Evolutionary conservation across 2,888 invertebrate species (phyloP), one percentile per base, ranked within the genome.

Genomic region (Sphaeridia pumilis): DNA sequence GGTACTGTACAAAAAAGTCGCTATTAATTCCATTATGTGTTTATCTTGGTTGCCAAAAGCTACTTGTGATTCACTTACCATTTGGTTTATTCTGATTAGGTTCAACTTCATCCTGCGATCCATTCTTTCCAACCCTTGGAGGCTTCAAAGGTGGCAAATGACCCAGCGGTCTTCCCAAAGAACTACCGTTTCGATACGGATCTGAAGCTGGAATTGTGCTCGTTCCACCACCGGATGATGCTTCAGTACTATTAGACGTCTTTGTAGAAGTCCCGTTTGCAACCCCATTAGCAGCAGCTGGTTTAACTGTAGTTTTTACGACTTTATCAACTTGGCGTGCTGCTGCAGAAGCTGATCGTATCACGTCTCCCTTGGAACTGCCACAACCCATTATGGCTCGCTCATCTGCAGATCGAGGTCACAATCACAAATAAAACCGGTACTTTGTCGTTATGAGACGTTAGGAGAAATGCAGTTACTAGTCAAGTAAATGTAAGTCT

Each of bases 81-180:
- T 46, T 52, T 25, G 46, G 53, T n/a, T 34, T 45, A 46, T 49
- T 52, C 46, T 52, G 49, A 35, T 48, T 44, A 36, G 46, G 27
- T 43, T 42, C 50, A 17, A 38, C 43, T 21, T 54, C 54, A 36
- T 54, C 49, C 17, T 22, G 35, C 35, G 58, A 46, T 38, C 61
- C 61, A 21, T 59, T 57, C 50, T 58, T 58, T 24, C 53, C 54
- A 42, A 55, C 55, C 46, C 63, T 49, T 2, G 58, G 53, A 21
- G 64, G 62, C 52, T 64, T 64, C 17, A 62, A 47, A n/a, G 64
- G 64, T 2, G 62, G 64, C 38, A 64, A 54, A 43, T 54, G 56
- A 20, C 52, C 57, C 36, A 49, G 44, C 44, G 49, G 48, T 24
- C 48, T 49, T 46, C 42, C 45, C 22, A 49, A 49, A 2, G 38